Percentiles rank a stretch among this genome's conserved stretches.
Evolutionary conservation across 2,797 vertebrate genomes (phyloP).

Genomic region (Nyctalus aviator): DNA sequence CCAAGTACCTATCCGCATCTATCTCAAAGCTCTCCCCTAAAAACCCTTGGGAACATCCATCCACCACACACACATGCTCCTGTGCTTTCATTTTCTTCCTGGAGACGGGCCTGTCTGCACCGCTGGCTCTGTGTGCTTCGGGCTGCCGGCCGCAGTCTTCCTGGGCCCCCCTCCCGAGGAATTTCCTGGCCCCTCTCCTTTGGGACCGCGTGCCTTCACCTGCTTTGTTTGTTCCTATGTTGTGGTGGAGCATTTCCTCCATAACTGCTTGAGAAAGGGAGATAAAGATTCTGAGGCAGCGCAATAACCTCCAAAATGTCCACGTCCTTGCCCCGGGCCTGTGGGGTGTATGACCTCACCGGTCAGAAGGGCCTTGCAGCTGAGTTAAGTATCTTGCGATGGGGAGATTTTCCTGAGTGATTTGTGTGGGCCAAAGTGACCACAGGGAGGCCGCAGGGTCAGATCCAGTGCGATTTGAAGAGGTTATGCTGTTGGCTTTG

Average conservation of each 20-base stretch:
- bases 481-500: neutral
- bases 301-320: neutral
- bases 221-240: neutral
- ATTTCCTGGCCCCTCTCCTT: neutral
- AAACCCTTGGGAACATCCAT: neutral
- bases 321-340: neutral
- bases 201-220: neutral
- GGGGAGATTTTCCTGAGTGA: neutral
- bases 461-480: neutral
- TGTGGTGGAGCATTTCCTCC: neutral
- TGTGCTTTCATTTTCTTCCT: neutral
- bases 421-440: too few species aligned
- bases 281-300: neutral
- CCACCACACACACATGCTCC: neutral
- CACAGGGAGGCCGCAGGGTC: neutral
- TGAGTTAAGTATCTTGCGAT: neutral
- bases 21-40: neutral
- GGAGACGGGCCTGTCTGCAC: rapidly evolving
- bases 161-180: neutral
- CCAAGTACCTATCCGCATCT: neutral
- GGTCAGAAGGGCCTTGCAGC: neutral
- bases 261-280: neutral
- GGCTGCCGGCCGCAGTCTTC: too few species aligned
- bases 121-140: neutral
- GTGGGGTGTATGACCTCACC: neutral